These are phyloP conservation scores for Bucco capensis DNA, from an alignment of 2,113 vertebrate genomes.

Conservation along the genomic window DNA sequence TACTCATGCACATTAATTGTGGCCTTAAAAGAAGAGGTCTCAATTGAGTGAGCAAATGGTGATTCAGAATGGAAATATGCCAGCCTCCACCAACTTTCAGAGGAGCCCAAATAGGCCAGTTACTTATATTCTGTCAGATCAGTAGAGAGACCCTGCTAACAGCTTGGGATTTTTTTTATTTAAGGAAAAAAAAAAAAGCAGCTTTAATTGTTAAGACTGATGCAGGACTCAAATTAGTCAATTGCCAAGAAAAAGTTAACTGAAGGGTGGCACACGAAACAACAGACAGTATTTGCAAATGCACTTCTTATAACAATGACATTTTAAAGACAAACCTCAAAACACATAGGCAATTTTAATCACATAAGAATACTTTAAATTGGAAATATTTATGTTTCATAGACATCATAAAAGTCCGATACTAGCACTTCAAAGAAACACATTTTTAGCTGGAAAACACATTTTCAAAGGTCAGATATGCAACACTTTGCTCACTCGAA, in stretches of 20 bases:
- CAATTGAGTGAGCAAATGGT: neutral
- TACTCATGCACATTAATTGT: neutral
- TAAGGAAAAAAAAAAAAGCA: neutral
- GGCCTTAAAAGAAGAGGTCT: slow-evolving; percentile 17
- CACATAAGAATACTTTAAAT: neutral
- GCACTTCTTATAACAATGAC: neutral
- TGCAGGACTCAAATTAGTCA: neutral
- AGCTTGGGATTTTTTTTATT: too few species aligned
- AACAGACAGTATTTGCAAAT: neutral
- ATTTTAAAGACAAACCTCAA: neutral
- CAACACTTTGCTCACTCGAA: neutral
- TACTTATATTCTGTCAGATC: neutral
- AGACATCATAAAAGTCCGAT: neutral
- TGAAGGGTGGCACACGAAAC: neutral
- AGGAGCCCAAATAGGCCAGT: neutral
- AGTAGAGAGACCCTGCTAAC: neutral
- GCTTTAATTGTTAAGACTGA: neutral
- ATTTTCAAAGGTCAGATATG: neutral
- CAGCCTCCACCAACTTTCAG: neutral
- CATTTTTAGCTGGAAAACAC: neutral
- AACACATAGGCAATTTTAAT: neutral
- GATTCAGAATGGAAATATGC: neutral
- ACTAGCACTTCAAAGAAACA: neutral
- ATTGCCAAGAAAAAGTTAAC: neutral
- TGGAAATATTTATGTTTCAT: neutral